Evolutionary conservation across 2,113 vertebrate species (phyloP).

Genomic region (Pyrgilauda ruficollis): DNA sequence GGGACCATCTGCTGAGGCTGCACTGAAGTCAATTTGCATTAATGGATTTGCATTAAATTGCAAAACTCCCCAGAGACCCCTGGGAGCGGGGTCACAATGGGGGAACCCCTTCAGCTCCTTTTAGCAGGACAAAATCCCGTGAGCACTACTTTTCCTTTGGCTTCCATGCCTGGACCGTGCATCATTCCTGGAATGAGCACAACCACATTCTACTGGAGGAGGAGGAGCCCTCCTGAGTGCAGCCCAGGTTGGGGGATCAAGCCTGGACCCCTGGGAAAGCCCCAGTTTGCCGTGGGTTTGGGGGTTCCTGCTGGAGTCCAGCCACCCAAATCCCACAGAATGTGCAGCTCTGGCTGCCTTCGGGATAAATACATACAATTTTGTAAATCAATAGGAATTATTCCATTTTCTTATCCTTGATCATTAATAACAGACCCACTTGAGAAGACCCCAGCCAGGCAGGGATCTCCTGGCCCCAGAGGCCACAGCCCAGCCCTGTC

Average conservation of each 20-base stretch:
- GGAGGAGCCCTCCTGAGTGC: not conserved
- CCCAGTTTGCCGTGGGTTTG: fast-evolving
- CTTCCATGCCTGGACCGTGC: fast-evolving
- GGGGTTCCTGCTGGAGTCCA: not conserved
- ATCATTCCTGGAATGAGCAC: not conserved
- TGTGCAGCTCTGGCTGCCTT: fast-evolving
- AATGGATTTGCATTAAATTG: not conserved
- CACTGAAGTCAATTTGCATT: not conserved
- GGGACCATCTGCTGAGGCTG: conserved; percentile 58
- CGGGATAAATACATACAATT: not conserved
- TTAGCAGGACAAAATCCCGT: not conserved
- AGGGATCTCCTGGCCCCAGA: not conserved
- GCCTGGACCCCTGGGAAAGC: not conserved
- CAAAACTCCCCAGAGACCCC: not conserved
- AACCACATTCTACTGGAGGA: not conserved
- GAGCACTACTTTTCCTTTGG: not conserved
- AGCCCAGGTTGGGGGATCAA: not conserved
- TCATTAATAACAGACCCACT: not conserved
- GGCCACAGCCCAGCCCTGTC: not conserved
- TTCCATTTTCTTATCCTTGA: not conserved
- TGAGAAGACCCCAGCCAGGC: not conserved
- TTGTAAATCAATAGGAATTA: not conserved
- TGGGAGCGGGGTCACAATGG: fast-evolving
- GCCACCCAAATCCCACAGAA: not conserved
- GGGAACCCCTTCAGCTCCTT: not conserved